Percentiles rank a stretch among this genome's conserved stretches.
These are phyloP conservation scores for Himalopsyche anomala DNA, from an alignment of 2,888 invertebrate genomes.

Conservation along the genomic window DNA sequence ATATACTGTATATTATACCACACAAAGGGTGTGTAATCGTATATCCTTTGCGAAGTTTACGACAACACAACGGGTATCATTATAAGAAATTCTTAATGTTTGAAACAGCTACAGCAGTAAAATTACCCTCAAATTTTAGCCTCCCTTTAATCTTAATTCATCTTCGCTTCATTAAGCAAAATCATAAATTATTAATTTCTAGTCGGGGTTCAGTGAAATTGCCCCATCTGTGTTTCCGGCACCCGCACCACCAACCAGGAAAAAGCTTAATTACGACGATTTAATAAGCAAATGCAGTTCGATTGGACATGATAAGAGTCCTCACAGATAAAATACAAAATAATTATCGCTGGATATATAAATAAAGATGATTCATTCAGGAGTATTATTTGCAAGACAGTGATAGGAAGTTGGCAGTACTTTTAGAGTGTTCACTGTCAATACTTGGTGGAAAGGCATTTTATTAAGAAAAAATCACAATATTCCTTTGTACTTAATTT, in stretches of 20 bases:
- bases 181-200: constrained; percentile 25
- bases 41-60: too few species aligned
- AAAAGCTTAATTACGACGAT: not conserved
- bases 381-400: too few species aligned
- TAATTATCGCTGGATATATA: too few species aligned
- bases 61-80: not conserved
- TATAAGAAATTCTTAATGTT: not conserved
- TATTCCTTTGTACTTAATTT: too few species aligned
- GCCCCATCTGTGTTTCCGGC: not conserved
- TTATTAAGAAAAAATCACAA: too few species aligned
- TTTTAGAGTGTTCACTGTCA: too few species aligned
- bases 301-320: not conserved
- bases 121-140: not conserved
- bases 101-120: not conserved
- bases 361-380: too few species aligned
- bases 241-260: not conserved
- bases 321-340: too few species aligned
- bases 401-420: too few species aligned
- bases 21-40: too few species aligned
- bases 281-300: not conserved
- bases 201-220: not conserved
- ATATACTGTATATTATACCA: too few species aligned
- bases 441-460: too few species aligned
- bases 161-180: not conserved
- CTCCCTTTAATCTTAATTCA: constrained; percentile 4